These are phyloP conservation scores for Sylvia borin DNA, from an alignment of 2,797 vertebrate species.

Conservation along the genomic window DNA sequence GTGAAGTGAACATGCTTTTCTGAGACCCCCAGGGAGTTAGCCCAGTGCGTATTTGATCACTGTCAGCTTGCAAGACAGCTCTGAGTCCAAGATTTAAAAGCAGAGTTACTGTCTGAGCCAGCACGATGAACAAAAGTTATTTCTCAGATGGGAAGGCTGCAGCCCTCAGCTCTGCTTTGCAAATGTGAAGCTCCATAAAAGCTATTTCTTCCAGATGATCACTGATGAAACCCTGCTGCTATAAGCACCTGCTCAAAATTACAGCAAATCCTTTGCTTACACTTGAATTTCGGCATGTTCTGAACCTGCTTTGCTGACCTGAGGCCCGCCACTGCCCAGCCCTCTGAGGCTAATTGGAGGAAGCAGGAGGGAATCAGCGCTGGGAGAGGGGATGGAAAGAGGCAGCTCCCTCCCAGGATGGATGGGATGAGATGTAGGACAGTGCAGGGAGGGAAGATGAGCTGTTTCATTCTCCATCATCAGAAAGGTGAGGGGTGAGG, in stretches of 20 bases:
- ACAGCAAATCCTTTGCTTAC: background rate
- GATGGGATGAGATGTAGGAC: background rate
- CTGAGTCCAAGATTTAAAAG: background rate
- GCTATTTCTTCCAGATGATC: background rate
- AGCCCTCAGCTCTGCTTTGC: background rate
- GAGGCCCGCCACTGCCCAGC: background rate
- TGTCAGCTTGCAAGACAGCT: constrained; percentile 8
- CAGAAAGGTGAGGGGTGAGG: background rate
- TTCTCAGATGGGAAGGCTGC: background rate
- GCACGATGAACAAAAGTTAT: background rate
- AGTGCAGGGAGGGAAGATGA: background rate
- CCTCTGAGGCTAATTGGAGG: background rate
- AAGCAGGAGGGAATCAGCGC: background rate
- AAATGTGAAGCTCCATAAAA: background rate
- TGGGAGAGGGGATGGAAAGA: background rate
- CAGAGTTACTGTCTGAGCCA: background rate
- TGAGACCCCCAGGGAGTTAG: constrained; percentile 12
- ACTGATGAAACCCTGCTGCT: background rate
- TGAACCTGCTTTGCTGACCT: background rate
- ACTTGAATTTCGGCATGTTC: background rate
- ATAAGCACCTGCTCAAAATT: constrained; percentile 12
- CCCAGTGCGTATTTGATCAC: background rate
- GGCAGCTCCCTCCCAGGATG: background rate
- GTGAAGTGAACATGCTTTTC: constrained; percentile 1
- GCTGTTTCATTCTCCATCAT: background rate